Percentiles rank a stretch among this genome's conserved stretches.
phyloP scores from a whole-genome alignment of 2,113 vertebrate genomes.

The Antigone vipio region DNA sequence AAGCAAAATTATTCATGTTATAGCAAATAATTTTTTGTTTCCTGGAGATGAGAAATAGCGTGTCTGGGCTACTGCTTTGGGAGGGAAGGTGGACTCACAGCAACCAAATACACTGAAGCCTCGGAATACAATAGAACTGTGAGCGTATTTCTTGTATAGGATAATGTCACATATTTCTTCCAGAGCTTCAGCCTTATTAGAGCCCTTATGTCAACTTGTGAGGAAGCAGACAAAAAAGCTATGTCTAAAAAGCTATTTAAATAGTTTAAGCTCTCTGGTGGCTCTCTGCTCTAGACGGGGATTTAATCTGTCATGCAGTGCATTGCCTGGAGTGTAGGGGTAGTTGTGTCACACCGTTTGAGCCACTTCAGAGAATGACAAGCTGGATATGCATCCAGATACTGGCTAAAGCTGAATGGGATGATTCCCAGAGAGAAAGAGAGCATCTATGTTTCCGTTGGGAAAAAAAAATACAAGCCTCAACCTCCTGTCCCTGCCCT shows the following conservation, averaged over 20 bases:
- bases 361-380: background rate
- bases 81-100: background rate
- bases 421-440: background rate
- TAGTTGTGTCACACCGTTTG: background rate
- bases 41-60: background rate
- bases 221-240: background rate
- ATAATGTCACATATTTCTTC: background rate
- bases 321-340: background rate
- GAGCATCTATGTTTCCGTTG: background rate
- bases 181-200: background rate
- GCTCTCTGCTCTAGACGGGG: background rate
- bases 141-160: background rate
- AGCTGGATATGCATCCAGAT: background rate
- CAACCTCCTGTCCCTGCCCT: accelerated
- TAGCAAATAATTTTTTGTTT: background rate
- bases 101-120: background rate
- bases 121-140: background rate
- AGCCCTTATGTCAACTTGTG: background rate
- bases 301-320: background rate
- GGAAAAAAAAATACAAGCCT: background rate
- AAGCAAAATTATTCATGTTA: background rate
- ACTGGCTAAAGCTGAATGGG: background rate
- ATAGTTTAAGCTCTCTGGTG: background rate
- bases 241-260: background rate
- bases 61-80: background rate